Evolutionary conservation across 2,113 vertebrate genomes (phyloP).

Genomic region (Tyrannus savana): DNA sequence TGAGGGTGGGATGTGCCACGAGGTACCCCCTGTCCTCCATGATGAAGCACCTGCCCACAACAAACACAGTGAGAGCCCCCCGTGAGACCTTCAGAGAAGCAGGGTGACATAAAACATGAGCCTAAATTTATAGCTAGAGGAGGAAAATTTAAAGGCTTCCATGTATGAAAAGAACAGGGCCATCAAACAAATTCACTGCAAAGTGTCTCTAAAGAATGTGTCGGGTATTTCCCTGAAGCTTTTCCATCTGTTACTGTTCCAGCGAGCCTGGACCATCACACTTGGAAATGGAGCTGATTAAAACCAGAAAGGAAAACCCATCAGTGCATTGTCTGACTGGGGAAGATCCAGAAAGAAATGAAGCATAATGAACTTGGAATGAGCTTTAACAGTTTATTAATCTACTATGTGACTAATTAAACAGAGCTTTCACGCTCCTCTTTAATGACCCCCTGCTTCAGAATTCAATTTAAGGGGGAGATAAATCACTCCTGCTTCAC

Average conservation of each 20-base stretch:
- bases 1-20: slow-evolving; percentile 96
- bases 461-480: neutral
- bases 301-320: neutral
- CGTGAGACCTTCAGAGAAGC: neutral
- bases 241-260: neutral
- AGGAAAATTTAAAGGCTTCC: neutral
- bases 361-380: neutral
- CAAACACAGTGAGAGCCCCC: neutral
- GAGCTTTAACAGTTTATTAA: neutral
- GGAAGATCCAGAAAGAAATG: neutral
- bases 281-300: neutral
- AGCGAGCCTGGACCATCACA: neutral
- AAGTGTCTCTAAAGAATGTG: neutral
- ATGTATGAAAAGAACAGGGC: neutral
- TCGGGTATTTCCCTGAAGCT: neutral
- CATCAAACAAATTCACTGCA: neutral
- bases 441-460: neutral
- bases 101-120: rapidly evolving
- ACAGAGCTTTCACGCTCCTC: slow-evolving; percentile 4
- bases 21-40: slow-evolving; percentile 99
- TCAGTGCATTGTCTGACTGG: neutral
- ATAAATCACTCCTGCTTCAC: neutral
- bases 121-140: neutral
- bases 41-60: slow-evolving; percentile 89
- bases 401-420: neutral